Evolutionary conservation across 1,140 invertebrate species (phyloP).

Genomic region (Aphaenogaster ashmeadi): DNA sequence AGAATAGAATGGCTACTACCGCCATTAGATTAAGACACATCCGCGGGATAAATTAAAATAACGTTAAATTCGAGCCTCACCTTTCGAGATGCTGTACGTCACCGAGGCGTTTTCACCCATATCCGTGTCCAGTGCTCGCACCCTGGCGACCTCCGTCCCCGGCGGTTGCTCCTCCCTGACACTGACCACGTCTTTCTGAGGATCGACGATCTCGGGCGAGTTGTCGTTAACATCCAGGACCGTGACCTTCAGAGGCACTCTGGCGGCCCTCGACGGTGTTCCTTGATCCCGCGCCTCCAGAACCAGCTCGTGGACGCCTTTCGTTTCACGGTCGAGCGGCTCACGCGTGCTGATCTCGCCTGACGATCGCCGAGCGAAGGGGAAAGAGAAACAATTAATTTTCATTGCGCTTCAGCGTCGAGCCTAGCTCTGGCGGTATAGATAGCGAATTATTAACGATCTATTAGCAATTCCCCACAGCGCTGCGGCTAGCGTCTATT

Average conservation of each 20-base stretch:
- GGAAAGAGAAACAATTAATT: conserved; percentile 34
- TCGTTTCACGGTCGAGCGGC: conserved; percentile 94
- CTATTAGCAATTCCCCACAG: conserved; percentile 47
- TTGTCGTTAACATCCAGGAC: conserved; percentile 97
- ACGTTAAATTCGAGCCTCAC: conserved; percentile 80
- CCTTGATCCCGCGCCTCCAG: conserved; percentile 96
- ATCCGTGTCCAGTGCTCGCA: conserved; percentile 95
- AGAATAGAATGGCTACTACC: neutral
- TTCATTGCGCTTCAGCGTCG: neutral
- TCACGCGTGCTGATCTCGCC: conserved; percentile 95
- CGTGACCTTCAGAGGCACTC: conserved; percentile 92
- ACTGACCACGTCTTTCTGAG: conserved; percentile 94
- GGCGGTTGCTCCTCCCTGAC: conserved; percentile 95
- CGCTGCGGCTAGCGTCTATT: conserved; percentile 24
- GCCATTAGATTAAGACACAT: neutral
- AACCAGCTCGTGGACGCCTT: conserved; percentile 92
- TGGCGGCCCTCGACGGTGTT: conserved; percentile 90
- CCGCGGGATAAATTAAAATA: neutral
- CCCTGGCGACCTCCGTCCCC: conserved; percentile 94
- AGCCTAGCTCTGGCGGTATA: neutral
- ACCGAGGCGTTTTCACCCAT: conserved; percentile 95
- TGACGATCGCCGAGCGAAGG: conserved; percentile 77
- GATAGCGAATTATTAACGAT: conserved; percentile 55
- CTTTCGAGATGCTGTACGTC: conserved; percentile 94
- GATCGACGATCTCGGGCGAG: conserved; percentile 95